phyloP scores from a whole-genome alignment of 2,113 vertebrate genomes.

The Silurus asotus region DNA sequence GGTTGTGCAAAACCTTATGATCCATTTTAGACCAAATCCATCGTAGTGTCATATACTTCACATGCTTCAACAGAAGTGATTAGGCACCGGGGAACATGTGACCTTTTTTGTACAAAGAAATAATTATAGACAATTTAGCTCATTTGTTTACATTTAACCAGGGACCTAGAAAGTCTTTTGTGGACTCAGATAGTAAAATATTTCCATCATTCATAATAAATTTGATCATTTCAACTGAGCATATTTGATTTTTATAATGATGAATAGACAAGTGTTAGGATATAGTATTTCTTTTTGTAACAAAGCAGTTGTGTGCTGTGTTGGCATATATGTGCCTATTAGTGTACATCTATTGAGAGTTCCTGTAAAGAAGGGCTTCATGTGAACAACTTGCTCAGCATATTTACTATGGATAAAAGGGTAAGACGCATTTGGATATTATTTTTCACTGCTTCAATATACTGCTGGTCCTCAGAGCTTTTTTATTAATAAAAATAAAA shows the following conservation, averaged over 20 bases:
- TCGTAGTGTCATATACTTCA: neutral
- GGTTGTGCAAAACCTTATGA: neutral
- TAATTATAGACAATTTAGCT: neutral
- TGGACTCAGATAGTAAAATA: too few relatives aligned
- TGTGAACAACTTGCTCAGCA: constrained; percentile 69
- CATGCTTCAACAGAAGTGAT: neutral
- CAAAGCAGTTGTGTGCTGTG: neutral
- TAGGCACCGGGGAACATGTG: neutral
- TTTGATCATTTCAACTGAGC: neutral
- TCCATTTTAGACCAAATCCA: neutral
- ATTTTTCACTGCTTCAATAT: constrained; percentile 63
- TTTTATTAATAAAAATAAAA: constrained; percentile 55
- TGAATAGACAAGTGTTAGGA: neutral
- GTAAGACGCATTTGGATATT: constrained; percentile 65
- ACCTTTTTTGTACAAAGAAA: neutral
- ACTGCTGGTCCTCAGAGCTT: constrained; percentile 54
- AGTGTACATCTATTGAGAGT: constrained; percentile 56
- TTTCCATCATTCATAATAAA: neutral
- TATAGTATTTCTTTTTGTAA: neutral
- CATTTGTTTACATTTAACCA: too few relatives aligned
- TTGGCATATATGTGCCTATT: constrained; percentile 24
- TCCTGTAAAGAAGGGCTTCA: constrained; percentile 62
- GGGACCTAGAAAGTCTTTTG: too few relatives aligned
- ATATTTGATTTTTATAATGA: neutral
- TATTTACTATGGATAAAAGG: constrained; percentile 64